Base-by-base conservation (phyloP, 1,140 invertebrate genomes). In the Ceratina japonica region DNA sequence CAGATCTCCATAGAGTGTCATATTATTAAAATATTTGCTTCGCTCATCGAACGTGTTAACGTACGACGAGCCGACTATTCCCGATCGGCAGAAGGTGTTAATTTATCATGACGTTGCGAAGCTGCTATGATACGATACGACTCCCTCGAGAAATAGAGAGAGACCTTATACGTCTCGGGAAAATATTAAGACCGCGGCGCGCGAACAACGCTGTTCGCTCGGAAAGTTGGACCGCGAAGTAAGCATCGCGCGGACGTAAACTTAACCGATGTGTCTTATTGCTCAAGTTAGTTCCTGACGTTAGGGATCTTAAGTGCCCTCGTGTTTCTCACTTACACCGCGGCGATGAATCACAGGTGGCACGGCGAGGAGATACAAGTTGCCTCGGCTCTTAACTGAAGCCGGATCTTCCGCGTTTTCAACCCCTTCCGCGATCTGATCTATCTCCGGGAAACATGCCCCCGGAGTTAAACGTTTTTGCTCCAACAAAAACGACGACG, bases 261-360 rank as follows among this genome's bases (percentile, higher is more conserved):
- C 72, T 65, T 44, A 49, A 58, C 27, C 72, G 52, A 65, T 65
- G 72, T 16, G 20, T 75, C 72, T 75, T 75, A 75, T 75, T 75
- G 62, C 63, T 65, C 27, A 65, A 75, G 72, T 75, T 75, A 56
- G 72, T 64, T 56, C 27, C 4, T 18, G 56, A 69, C 59, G 37
- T 49, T 51, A 31, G 24, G 15, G 54, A 15, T 70, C 58, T 52
- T 70, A 76, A 76, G 75, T 69, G 66, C 75, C 62, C 44, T 37
- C 65, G 56, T 76, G 75, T 76, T 70, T 76, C 75, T 76, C 44
- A 20, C 63, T 59, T 62, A 52, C 44, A 20, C 8, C 37, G 52
- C 61, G 16, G 54, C 72, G 61, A 65, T 58, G 62, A 75, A 75
- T 70, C 58, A 51, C 58, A 76, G 65, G 66, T 76, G 61, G 24